These are phyloP conservation scores for Mus caroli DNA, from an alignment of 2,797 vertebrate genomes.

Conservation along the genomic window DNA sequence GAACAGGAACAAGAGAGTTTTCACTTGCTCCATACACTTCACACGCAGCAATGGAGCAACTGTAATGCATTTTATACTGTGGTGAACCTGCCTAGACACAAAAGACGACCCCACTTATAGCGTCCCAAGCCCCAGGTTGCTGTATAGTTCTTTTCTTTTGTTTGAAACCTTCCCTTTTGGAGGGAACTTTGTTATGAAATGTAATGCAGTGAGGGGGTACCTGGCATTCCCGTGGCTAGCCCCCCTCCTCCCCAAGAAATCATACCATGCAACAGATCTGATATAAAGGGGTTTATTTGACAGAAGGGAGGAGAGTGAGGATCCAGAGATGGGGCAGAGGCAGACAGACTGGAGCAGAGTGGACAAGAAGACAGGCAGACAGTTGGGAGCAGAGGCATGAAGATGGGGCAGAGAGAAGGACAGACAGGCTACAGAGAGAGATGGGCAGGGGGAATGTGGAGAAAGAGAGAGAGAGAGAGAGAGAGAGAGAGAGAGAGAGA, in stretches of 20 bases:
- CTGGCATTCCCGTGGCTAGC: background rate
- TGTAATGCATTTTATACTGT: slow-evolving; percentile 37
- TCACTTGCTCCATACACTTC: background rate
- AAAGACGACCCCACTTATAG: slow-evolving; percentile 41
- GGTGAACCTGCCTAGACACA: slow-evolving; percentile 38
- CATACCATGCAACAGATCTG: background rate
- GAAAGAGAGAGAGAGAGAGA: accelerated
- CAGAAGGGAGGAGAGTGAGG: background rate
- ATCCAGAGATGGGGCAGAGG: background rate
- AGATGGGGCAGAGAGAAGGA: background rate
- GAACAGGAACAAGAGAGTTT: slow-evolving; percentile 42
- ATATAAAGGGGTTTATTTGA: background rate
- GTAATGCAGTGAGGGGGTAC: background rate
- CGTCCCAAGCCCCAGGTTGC: slow-evolving; percentile 46
- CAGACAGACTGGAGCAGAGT: background rate
- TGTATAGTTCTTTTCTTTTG: background rate
- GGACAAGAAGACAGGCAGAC: no score
- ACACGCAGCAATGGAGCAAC: slow-evolving; percentile 50
- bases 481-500: no score
- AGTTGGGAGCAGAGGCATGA: background rate
- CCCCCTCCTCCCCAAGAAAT: background rate
- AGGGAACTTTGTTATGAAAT: background rate
- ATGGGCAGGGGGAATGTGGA: no score
- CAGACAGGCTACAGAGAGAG: no score
- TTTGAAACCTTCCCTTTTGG: background rate